Base-by-base conservation (phyloP, 2,888 invertebrate genomes). In the Tetropium fuscum region DNA sequence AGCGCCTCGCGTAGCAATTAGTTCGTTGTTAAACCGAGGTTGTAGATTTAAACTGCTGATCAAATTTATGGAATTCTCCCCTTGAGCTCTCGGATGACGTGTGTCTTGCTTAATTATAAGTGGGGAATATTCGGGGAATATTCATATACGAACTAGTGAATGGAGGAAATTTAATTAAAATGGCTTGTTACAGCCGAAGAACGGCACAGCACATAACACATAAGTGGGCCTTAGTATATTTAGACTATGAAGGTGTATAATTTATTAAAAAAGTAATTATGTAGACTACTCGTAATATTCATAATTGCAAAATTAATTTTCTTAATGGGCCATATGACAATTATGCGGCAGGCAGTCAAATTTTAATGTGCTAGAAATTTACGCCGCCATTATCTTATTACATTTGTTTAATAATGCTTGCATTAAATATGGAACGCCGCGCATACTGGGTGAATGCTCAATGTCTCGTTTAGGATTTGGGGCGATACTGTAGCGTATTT, bases 161-260 rank as follows among this genome's bases (percentile, higher is more conserved):
- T 74, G 74, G 72, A 71, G 73, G 70, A 74, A 75, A 76, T 77
- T 76, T 76, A 77, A 77, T 77, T 77, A 77, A 77, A 77, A 75
- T 73, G 68, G 72, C 74, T 73, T 69, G 73, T 73, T 72, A 72
- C 72, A 72, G 69, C 63, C 71, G 72, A 74, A 74, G 73, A 72
- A 74, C 74, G 73, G 63, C 63, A 64, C 60, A 66, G 64, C 66
- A 58, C 66, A 61, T 63, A 70, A 62, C 69, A 61, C 66, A 69
- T 65, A 67, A 65, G 63, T 60, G 64, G 48, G 54, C 44, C 63
- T 65, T 48, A 58, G 70, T 71, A 65, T 69, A 68, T 68, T 69
- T 64, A 68, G 64, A n/a, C 64, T 53, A 58, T 61, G 60, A 60
- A 66, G 71, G 69, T 70, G 69, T 70, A 71, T 73, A 73, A 71